phyloP scores from a whole-genome alignment of 2,888 invertebrate genomes.

The Sialis lutaria region DNA sequence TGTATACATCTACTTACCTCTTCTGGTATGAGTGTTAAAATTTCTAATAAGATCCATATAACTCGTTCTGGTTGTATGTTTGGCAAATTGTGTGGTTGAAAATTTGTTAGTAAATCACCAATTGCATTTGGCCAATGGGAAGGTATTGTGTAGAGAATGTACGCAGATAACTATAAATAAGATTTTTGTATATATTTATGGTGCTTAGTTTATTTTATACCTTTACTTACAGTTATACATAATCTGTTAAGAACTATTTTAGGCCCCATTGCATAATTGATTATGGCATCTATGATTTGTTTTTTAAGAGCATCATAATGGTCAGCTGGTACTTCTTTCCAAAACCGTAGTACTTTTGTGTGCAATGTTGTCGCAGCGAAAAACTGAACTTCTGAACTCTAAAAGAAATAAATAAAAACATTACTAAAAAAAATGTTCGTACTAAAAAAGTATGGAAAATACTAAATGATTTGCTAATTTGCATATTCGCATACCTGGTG shows the following conservation, averaged over 20 bases:
- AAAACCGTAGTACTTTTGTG: constrained; percentile 71
- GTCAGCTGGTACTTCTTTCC: constrained; percentile 70
- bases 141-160: constrained; percentile 50
- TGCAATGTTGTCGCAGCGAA: constrained; percentile 85
- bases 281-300: constrained; percentile 58
- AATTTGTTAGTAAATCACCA: constrained; percentile 45
- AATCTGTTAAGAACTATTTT: constrained; percentile 73
- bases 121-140: constrained; percentile 46
- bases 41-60: constrained; percentile 57
- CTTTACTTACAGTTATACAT: constrained; percentile 63
- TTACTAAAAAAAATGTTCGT: background rate
- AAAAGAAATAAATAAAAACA: constrained; percentile 16
- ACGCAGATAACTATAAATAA: constrained; percentile 58
- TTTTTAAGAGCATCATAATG: constrained; percentile 61
- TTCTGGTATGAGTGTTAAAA: constrained; percentile 72
- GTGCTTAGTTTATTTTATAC: background rate
- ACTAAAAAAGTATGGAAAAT: background rate
- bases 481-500: constrained; percentile 43
- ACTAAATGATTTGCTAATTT: background rate
- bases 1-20: constrained; percentile 43
- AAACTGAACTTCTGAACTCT: constrained; percentile 82
- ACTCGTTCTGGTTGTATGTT: constrained; percentile 40
- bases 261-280: constrained; percentile 62
- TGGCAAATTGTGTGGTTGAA: constrained; percentile 32
- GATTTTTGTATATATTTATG: background rate